Conservation (phyloP, 1,140 invertebrate genomes). For the Neodiprion lecontei region DNA sequence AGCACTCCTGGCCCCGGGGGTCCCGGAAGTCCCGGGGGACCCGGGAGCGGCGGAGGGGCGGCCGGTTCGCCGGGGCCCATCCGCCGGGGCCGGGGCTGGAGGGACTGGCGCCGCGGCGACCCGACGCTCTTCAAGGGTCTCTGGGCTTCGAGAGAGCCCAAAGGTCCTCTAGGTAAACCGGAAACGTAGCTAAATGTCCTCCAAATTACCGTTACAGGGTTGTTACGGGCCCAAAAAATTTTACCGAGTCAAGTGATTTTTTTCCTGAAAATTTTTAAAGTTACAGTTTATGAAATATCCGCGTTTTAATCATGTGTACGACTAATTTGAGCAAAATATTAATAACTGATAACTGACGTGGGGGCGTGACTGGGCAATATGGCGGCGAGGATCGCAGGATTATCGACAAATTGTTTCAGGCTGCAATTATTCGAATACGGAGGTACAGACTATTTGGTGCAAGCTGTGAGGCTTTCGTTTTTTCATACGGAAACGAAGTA, state of each 20-base stretch:
- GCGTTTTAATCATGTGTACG: no score
- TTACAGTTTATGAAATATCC: no score
- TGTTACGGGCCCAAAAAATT: not conserved
- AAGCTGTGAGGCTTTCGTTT: no score
- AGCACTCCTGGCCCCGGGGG: slow-evolving; percentile 44
- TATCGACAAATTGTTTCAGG: no score
- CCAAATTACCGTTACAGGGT: not conserved
- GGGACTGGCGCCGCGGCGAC: slow-evolving; percentile 72
- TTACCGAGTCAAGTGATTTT: not conserved
- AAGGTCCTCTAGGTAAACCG: slow-evolving; percentile 65
- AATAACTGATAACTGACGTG: no score
- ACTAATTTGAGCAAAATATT: no score
- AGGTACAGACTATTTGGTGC: no score
- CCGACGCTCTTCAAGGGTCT: slow-evolving; percentile 72
- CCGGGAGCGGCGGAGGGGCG: slow-evolving; percentile 33
- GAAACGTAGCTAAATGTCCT: not conserved
- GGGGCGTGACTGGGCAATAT: no score
- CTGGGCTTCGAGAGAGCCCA: slow-evolving; percentile 70
- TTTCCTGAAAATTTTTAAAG: no score
- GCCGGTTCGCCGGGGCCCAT: slow-evolving; percentile 26
- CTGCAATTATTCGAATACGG: no score
- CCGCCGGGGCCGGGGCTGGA: slow-evolving; percentile 64
- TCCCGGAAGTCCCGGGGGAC: slow-evolving; percentile 27
- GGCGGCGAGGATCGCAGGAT: no score
- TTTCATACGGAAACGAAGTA: no score